These are phyloP conservation scores for Melitaea cinxia DNA, from an alignment of 1,140 invertebrate genomes.

Conservation along the genomic window DNA sequence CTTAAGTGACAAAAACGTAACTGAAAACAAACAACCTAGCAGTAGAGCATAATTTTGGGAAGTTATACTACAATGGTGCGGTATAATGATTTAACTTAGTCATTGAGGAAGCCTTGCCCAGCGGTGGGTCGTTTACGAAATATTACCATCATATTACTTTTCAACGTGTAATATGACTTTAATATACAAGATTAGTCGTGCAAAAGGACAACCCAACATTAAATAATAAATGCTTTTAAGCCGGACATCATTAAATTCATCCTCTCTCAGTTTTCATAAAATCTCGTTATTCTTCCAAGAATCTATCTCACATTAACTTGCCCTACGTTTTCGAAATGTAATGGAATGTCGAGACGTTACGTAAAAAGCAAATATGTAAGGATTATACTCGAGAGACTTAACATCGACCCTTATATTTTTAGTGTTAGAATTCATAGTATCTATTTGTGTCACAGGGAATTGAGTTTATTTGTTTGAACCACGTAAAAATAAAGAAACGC, in stretches of 20 bases:
- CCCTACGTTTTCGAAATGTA: slow-evolving; percentile 5
- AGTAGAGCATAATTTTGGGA: too few relatives aligned
- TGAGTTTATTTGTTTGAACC: slow-evolving; percentile 3
- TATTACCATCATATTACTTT: too few relatives aligned
- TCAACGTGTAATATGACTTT: too few relatives aligned
- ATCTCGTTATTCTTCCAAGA: neutral
- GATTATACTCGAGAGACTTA: slow-evolving; percentile 15
- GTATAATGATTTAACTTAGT: too few relatives aligned
- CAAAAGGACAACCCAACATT: too few relatives aligned
- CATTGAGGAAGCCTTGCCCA: too few relatives aligned
- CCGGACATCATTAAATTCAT: neutral
- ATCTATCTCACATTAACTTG: neutral
- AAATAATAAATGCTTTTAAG: neutral
- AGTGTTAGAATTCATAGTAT: slow-evolving; percentile 11
- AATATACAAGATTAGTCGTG: too few relatives aligned
- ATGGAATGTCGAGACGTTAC: slow-evolving; percentile 6
- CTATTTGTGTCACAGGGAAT: neutral
- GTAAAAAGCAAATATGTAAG: slow-evolving; percentile 18
- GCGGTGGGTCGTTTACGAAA: too few relatives aligned
- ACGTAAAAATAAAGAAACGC: neutral
- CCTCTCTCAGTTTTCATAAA: neutral
- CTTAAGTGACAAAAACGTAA: too few relatives aligned
- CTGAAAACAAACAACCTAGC: too few relatives aligned
- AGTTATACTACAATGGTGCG: too few relatives aligned
- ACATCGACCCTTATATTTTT: slow-evolving; percentile 11